Evolutionary conservation across 1,140 invertebrate species (phyloP).

Genomic region (Cyclina sinensis): DNA sequence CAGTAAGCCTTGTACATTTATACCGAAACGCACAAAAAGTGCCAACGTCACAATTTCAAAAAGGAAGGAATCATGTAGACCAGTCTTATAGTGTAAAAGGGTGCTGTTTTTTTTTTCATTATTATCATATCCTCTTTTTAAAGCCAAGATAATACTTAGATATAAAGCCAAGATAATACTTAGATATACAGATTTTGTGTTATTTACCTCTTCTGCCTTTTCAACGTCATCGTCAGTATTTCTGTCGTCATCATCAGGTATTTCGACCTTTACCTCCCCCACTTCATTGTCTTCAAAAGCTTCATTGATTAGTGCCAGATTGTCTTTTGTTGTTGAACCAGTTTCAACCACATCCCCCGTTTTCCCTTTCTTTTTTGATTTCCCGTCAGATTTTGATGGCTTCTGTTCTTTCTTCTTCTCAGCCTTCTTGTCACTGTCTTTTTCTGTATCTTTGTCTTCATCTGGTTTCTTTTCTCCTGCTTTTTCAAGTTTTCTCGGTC

Average conservation of each 20-base stretch:
- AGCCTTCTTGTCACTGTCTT: background rate
- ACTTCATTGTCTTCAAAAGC: slow-evolving; percentile 70
- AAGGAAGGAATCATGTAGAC: no score
- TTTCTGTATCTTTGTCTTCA: background rate
- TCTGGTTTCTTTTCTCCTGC: background rate
- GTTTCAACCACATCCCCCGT: background rate
- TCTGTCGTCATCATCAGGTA: slow-evolving; percentile 28
- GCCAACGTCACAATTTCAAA: no score
- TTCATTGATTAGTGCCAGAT: slow-evolving; percentile 29
- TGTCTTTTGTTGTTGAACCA: background rate
- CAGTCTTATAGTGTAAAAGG: no score
- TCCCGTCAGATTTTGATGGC: slow-evolving; percentile 64
- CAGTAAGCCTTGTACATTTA: no score
- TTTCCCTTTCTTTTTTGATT: slow-evolving; percentile 63
- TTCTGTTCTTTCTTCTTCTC: slow-evolving; percentile 69
- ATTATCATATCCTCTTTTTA: no score
- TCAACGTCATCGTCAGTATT: background rate
- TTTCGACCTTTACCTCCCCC: slow-evolving; percentile 76
- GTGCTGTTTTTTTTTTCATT: no score
- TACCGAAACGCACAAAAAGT: no score
- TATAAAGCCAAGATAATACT: no score
- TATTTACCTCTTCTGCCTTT: slow-evolving; percentile 24
- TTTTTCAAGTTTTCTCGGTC: background rate
- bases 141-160: no score
- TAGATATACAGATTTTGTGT: no score